These are phyloP conservation scores for Gadopsis bispinosus DNA, from an alignment of 2,797 vertebrate species.

Conservation along the genomic window DNA sequence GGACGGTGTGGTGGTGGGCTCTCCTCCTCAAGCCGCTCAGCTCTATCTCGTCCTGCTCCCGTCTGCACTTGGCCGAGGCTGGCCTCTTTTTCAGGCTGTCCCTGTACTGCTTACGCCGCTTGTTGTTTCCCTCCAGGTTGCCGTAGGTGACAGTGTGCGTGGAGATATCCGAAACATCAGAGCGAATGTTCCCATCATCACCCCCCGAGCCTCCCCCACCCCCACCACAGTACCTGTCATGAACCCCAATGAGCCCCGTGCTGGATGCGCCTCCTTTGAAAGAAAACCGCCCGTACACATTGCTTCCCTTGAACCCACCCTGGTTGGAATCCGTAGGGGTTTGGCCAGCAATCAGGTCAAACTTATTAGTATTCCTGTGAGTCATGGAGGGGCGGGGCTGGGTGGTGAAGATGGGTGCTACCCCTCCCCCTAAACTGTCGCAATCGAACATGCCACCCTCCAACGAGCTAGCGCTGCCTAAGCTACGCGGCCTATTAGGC, in stretches of 20 bases:
- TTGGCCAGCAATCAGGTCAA: constrained; percentile 94
- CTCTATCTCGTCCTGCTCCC: constrained; percentile 97
- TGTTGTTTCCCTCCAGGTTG: constrained; percentile 96
- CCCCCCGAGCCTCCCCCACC: constrained; percentile 83
- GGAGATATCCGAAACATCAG: constrained; percentile 97
- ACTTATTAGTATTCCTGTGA: constrained; percentile 91
- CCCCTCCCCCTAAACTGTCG: constrained; percentile 92
- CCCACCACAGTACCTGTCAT: constrained; percentile 91
- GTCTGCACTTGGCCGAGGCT: constrained; percentile 94
- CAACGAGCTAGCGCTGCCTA: constrained; percentile 96
- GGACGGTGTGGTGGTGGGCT: constrained; percentile 87
- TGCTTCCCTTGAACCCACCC: constrained; percentile 90
- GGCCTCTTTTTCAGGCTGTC: constrained; percentile 99
- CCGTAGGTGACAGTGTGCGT: constrained; percentile 99
- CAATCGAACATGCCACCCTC: constrained; percentile 97
- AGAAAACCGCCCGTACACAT: constrained; percentile 97
- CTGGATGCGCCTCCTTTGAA: constrained; percentile 97
- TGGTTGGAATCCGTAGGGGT: constrained; percentile 80
- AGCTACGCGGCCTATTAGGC: constrained; percentile 92
- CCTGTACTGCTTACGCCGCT: constrained; percentile 95
- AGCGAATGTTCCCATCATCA: constrained; percentile 92
- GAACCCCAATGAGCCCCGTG: constrained; percentile 87
- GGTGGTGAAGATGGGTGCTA: constrained; percentile 92
- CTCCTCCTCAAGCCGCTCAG: constrained; percentile 93
- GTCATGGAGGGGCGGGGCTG: constrained; percentile 92